phyloP scores from a whole-genome alignment of 1,140 invertebrate genomes.

The Stegodyphus mimosarum region DNA sequence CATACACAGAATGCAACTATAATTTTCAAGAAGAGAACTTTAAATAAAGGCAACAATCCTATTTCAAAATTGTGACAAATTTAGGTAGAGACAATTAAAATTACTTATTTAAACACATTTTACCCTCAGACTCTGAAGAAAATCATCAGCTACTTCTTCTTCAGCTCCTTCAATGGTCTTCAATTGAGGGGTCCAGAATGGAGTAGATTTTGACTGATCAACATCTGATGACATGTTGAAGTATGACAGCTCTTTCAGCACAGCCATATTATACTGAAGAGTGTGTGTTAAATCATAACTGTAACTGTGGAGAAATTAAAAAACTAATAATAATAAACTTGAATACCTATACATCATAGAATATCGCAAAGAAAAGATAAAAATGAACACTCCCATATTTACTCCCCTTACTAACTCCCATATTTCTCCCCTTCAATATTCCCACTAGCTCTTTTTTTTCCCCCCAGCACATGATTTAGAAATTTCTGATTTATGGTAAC shows the following conservation, averaged over 20 bases:
- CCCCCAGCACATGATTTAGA: no score
- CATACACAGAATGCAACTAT: no score
- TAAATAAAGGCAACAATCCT: no score
- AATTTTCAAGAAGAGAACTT: no score
- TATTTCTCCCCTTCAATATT: no score
- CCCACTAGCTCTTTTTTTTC: no score
- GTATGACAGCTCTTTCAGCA: slow-evolving; percentile 66
- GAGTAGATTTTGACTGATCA: slow-evolving; percentile 43
- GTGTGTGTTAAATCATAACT: slow-evolving; percentile 97
- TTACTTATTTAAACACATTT: not conserved
- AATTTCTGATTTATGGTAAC: no score
- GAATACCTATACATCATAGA: no score
- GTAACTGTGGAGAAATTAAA: slow-evolving; percentile 74
- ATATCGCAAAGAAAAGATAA: no score
- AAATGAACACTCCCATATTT: no score
- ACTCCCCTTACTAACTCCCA: no score
- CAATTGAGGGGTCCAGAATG: slow-evolving; percentile 52
- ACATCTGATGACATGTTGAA: slow-evolving; percentile 32
- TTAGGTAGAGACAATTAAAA: not conserved
- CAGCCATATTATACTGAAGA: slow-evolving; percentile 90
- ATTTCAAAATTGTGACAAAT: no score
- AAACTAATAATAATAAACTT: not conserved
- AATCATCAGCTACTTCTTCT: slow-evolving; percentile 60
- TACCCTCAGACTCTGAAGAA: slow-evolving; percentile 56
- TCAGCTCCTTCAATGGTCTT: slow-evolving; percentile 27